Conservation (phyloP, 2,888 invertebrate species). For the Hirtodrosophila cameraria region DNA sequence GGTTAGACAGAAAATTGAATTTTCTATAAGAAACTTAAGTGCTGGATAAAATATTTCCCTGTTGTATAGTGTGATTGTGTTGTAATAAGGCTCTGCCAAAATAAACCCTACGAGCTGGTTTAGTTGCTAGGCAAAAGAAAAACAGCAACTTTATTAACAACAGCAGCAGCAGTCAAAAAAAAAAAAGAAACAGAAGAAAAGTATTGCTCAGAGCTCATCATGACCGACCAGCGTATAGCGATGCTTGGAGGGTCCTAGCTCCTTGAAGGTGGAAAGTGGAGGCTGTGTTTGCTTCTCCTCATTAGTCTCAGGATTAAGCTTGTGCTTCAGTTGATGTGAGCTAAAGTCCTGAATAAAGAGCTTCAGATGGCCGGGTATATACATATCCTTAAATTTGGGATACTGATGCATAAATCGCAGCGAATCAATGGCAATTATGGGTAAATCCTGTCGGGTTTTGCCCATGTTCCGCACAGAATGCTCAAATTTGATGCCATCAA, state of each 20-base stretch:
- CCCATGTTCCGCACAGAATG: conserved; percentile 55
- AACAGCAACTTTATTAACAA: conserved; percentile 54
- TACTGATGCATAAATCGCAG: conserved; percentile 47
- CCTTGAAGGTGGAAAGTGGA: conserved; percentile 52
- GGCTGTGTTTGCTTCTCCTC: not conserved
- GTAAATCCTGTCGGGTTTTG: conserved; percentile 38
- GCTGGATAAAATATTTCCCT: not conserved
- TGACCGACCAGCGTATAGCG: conserved; percentile 55
- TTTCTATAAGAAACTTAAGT: too few relatives aligned
- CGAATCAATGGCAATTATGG: conserved; percentile 65
- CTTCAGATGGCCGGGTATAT: conserved; percentile 47
- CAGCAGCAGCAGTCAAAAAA: conserved; percentile 2
- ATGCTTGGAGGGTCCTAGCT: conserved; percentile 64
- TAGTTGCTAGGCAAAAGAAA: conserved; percentile 51
- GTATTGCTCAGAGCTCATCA: conserved; percentile 55
- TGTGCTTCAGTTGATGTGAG: not conserved
- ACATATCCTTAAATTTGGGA: conserved; percentile 35
- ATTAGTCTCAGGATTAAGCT: not conserved
- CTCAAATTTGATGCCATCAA: conserved; percentile 43
- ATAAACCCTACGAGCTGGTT: conserved; percentile 39
- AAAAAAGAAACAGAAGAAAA: conserved; percentile 9
- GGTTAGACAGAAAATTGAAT: too few relatives aligned
- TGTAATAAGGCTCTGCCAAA: not conserved
- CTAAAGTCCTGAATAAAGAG: conserved; percentile 41
- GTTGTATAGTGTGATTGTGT: conserved; percentile 34